Evolutionary conservation across 2,888 invertebrate species (phyloP).

Genomic region (Amphipyra berbera): DNA sequence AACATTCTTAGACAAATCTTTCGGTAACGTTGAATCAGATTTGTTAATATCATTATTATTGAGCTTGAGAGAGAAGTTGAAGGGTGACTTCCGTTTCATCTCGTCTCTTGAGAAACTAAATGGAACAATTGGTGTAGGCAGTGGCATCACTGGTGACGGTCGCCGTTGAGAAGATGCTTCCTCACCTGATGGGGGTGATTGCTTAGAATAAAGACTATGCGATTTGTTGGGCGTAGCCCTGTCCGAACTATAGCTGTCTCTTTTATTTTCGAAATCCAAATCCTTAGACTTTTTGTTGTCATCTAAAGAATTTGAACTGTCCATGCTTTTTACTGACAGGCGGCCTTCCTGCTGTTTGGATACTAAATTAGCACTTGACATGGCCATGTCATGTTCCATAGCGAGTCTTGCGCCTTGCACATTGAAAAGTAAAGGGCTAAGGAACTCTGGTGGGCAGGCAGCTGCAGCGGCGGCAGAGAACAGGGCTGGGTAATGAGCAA

Average conservation of each 20-base stretch:
- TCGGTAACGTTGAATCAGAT: conserved; percentile 74
- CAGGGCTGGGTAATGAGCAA: conserved; percentile 90
- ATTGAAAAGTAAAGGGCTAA: conserved; percentile 92
- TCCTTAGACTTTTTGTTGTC: conserved; percentile 80
- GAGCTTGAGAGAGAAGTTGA: conserved; percentile 76
- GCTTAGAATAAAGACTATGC: conserved; percentile 84
- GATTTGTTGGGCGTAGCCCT: conserved; percentile 90
- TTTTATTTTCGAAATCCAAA: conserved; percentile 75
- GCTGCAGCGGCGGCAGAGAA: conserved; percentile 85
- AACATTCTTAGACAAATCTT: conserved; percentile 79
- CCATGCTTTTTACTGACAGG: conserved; percentile 84
- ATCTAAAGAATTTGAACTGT: conserved; percentile 82
- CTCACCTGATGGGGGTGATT: conserved; percentile 92
- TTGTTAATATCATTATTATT: conserved; percentile 77
- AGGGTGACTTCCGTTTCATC: conserved; percentile 79
- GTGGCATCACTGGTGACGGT: conserved; percentile 92
- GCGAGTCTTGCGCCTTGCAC: conserved; percentile 87
- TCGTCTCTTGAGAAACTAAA: conserved; percentile 79
- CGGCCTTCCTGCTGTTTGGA: conserved; percentile 86
- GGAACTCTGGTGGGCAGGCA: conserved; percentile 90
- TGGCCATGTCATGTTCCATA: conserved; percentile 87
- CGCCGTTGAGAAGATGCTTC: conserved; percentile 91
- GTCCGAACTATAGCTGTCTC: conserved; percentile 78
- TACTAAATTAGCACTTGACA: conserved; percentile 88
- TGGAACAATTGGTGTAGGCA: conserved; percentile 76